phyloP scores from a whole-genome alignment of 2,797 vertebrate species.

The Eutrigla gurnardus region DNA sequence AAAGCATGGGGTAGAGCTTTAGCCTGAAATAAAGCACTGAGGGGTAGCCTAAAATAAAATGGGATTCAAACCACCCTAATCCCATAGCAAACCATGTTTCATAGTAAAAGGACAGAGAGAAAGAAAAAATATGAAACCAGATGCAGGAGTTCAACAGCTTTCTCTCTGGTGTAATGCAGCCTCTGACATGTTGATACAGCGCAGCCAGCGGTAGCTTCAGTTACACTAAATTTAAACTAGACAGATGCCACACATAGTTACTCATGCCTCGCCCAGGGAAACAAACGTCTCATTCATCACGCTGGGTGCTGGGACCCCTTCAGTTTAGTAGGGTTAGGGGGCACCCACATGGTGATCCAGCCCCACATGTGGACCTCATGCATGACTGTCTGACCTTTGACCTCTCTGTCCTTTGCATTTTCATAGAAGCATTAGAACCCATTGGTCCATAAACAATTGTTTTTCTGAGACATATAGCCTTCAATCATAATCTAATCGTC shows the following conservation, averaged over 20 bases:
- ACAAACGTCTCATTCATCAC: constrained; percentile 85
- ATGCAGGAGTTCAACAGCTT: constrained; percentile 75
- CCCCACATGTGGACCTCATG: constrained; percentile 69
- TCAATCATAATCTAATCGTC: constrained; percentile 3
- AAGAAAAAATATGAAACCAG: constrained; percentile 44
- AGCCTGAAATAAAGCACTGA: constrained; percentile 52
- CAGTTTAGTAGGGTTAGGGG: constrained; percentile 71
- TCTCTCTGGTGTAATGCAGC: constrained; percentile 74
- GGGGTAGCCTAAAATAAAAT: constrained; percentile 64
- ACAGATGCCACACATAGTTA: constrained; percentile 89
- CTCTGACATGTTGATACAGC: constrained; percentile 81
- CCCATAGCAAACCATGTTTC: constrained; percentile 23
- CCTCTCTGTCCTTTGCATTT: constrained; percentile 50
- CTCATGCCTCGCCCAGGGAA: constrained; percentile 84
- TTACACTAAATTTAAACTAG: constrained; percentile 92
- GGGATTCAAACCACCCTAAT: constrained; percentile 55
- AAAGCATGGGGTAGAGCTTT: constrained; percentile 29
- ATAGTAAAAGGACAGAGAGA: constrained; percentile 49
- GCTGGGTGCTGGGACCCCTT: constrained; percentile 65
- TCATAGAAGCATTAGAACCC: constrained; percentile 27
- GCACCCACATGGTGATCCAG: constrained; percentile 62
- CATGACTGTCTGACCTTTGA: constrained; percentile 58
- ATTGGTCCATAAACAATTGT: background rate
- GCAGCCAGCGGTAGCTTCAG: constrained; percentile 83
- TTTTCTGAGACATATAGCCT: background rate